Base-by-base conservation (phyloP, 2,797 vertebrate genomes). In the Acanthopagrus latus region DNA sequence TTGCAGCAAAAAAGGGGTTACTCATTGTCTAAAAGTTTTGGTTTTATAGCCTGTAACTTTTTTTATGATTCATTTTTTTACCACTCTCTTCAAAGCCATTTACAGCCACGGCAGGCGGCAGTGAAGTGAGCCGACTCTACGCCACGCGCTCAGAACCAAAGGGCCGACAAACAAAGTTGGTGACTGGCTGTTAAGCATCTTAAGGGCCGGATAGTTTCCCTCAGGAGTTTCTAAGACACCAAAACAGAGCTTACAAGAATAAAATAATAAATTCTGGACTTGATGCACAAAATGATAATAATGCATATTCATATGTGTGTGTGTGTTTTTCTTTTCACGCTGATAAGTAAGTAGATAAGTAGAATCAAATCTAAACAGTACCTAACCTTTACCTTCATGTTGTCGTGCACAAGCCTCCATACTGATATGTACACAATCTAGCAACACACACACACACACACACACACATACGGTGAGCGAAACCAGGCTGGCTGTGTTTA, bases 401-500 rank as follows among this genome's bases (percentile, higher is more conserved):
- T 29, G 51, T 44, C 47, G 64, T 3, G 16, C 76, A 60, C 52
- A 65, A 7, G 51, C 70, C 52, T 69, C 27, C 23, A 72, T 50
- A 71, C 65, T 76, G 60, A 79, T 51, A 83, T 57, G 47, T 55
- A 71, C 67, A 75, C 68, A 78, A 55, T 21, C 69, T 64, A 23
- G 55, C 47, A 57, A 48, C 59, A 63, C 66, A 71, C 55, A 71
- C 68, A 70, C 29, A 74, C 41, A 75, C 52, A 74, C 67, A 68
- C 54, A 44, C 64, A 65, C 43, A 63, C 65, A 50, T 58, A 69
- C 46, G 62, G 58, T 82, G 87, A 88, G 80, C 46, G 58, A 86
- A 87, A 80, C 46, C 88, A 88, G 86, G 71, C 83, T 84, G 85
- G 71, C 84, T 91, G 86, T 95, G 92, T 95, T 94, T 94, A 90